Conservation (phyloP, 2,797 vertebrate species). For the Sus cebifrons region DNA sequence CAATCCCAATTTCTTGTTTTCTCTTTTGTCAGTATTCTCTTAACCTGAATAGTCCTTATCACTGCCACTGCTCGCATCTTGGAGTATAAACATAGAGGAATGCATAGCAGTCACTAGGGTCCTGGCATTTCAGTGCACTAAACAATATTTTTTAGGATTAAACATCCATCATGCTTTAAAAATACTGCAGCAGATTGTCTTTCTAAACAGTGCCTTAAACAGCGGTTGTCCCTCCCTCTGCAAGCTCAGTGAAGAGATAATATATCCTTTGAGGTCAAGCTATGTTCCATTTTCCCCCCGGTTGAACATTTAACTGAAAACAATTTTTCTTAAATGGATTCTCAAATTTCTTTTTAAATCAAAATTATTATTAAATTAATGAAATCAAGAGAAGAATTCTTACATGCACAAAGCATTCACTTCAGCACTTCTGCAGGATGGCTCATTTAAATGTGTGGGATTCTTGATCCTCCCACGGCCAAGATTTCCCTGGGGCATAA, state of each 20-base stretch:
- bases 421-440: constrained; percentile 38
- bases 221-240: constrained; percentile 64
- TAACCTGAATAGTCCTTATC: constrained; percentile 61
- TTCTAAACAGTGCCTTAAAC: constrained; percentile 71
- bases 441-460: constrained; percentile 41
- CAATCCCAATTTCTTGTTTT: constrained; percentile 61
- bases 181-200: constrained; percentile 69
- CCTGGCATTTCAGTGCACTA: not conserved
- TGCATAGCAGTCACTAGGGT: constrained; percentile 30
- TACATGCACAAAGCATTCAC: not conserved
- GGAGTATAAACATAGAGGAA: constrained; percentile 35
- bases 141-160: constrained; percentile 59
- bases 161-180: constrained; percentile 77
- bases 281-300: constrained; percentile 13
- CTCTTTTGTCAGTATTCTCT: constrained; percentile 50
- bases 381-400: constrained; percentile 47
- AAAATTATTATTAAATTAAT: constrained; percentile 78
- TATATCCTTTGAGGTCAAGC: constrained; percentile 70
- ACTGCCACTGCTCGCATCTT: constrained; percentile 27
- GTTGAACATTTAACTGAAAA: constrained; percentile 58
- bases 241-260: constrained; percentile 50
- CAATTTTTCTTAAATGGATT: constrained; percentile 69
- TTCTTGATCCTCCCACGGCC: not conserved
- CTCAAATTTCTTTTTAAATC: constrained; percentile 72
- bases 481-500: not conserved